Evolutionary conservation across 1,140 invertebrate species (phyloP).

Genomic region (Trachymyrmex septentrionalis): DNA sequence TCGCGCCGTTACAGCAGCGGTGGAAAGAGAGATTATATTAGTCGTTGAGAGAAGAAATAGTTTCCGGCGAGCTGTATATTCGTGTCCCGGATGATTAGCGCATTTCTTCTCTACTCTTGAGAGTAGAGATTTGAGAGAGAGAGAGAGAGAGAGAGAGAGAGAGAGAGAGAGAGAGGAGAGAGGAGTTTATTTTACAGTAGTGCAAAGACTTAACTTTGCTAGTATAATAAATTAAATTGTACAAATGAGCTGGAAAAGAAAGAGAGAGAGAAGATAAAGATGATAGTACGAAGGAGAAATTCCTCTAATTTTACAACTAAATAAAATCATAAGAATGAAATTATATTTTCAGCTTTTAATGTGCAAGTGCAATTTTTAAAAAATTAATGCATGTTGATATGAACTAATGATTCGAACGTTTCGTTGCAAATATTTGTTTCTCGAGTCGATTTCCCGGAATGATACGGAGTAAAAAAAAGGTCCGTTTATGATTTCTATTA

Average conservation of each 20-base stretch:
- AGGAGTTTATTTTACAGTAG: constrained; percentile 22
- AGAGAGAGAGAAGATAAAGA: not conserved
- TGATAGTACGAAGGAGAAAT: not conserved
- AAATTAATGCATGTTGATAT: not conserved
- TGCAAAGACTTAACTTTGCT: constrained; percentile 13
- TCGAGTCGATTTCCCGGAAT: not conserved
- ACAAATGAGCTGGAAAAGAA: constrained; percentile 19
- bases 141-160: too few relatives aligned
- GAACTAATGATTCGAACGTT: not conserved
- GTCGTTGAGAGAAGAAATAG: constrained; percentile 8
- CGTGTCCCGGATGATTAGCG: constrained; percentile 35
- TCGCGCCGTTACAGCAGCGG: not conserved
- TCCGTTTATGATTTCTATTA: constrained; percentile 30
- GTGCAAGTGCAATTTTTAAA: not conserved
- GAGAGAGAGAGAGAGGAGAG: too few relatives aligned
- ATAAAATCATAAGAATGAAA: not conserved
- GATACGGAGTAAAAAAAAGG: not conserved
- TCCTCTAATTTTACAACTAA: not conserved
- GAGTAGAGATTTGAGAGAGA: not conserved
- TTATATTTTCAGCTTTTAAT: not conserved
- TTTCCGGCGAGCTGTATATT: constrained; percentile 13
- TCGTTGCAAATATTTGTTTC: not conserved
- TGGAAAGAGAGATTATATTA: constrained; percentile 22
- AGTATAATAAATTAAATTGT: constrained; percentile 27
- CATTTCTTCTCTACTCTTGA: not conserved